Evolutionary conservation across 2,797 vertebrate species (phyloP).

Genomic region (Darevskia mixta): DNA sequence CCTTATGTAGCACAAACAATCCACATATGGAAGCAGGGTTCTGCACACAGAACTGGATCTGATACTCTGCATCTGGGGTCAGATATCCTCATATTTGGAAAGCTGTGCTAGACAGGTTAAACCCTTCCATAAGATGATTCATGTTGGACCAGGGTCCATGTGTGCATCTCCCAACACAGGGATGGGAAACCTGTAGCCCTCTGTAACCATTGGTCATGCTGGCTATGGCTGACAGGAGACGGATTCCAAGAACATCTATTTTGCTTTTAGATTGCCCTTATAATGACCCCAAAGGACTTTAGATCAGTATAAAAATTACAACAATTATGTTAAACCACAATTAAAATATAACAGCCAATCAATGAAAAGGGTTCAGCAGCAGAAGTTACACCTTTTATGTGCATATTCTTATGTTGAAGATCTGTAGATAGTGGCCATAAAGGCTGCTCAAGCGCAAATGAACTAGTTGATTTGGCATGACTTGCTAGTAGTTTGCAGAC

Average conservation of each 20-base stretch:
- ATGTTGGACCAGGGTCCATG: neutral
- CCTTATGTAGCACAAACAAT: neutral
- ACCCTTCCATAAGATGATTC: neutral
- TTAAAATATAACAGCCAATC: too few species aligned
- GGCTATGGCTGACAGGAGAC: neutral
- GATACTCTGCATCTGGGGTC: neutral
- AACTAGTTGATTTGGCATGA: slow-evolving; percentile 17
- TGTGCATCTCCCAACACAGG: neutral
- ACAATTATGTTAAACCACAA: too few species aligned
- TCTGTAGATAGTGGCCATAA: neutral
- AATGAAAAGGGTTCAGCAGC: too few species aligned
- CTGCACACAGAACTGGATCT: neutral
- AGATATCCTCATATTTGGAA: neutral
- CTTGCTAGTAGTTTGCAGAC: neutral
- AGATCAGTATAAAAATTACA: too few species aligned
- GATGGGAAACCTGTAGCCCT: too few species aligned
- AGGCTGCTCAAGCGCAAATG: neutral
- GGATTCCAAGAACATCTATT: too few species aligned
- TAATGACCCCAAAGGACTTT: too few species aligned
- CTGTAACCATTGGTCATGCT: neutral
- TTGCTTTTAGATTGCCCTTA: too few species aligned
- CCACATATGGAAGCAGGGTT: neutral
- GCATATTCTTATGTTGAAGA: neutral
- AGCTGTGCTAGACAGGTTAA: neutral
- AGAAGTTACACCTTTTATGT: neutral